These are phyloP conservation scores for Spinus pinus DNA, from an alignment of 2,797 vertebrate genomes.

Conservation along the genomic window DNA sequence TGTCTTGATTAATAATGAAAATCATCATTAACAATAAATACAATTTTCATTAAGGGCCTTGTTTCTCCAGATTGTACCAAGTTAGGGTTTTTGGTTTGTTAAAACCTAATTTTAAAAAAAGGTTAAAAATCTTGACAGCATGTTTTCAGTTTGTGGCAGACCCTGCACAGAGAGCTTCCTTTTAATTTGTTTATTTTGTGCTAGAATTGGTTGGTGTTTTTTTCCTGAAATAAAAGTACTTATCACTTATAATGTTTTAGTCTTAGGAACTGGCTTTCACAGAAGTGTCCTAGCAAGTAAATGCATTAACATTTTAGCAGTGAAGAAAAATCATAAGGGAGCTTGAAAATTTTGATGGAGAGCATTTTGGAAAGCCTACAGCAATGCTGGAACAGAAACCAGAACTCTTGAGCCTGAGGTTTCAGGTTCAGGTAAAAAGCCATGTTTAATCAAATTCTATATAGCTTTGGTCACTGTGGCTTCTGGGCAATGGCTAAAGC, in stretches of 20 bases:
- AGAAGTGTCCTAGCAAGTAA: neutral
- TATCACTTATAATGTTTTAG: neutral
- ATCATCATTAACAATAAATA: neutral
- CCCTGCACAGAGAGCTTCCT: neutral
- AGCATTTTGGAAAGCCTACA: neutral
- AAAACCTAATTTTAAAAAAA: neutral
- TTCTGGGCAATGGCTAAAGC: neutral
- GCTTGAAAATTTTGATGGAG: neutral
- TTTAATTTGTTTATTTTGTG: neutral
- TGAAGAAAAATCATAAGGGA: neutral
- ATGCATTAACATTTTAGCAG: neutral
- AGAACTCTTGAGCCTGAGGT: neutral
- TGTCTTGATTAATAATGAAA: constrained; percentile 8
- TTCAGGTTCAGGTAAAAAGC: neutral
- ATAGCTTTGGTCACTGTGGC: neutral
- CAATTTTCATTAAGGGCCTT: neutral
- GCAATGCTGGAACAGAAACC: neutral
- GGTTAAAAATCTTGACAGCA: neutral
- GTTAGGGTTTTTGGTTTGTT: neutral
- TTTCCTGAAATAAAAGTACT: neutral
- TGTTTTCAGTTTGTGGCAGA: neutral
- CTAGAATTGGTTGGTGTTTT: neutral
- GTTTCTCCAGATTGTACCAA: neutral
- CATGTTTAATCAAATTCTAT: neutral
- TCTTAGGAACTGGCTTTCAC: neutral